These are phyloP conservation scores for Drosophila novamexicana DNA, from an alignment of 1,140 invertebrate genomes.

Conservation along the genomic window DNA sequence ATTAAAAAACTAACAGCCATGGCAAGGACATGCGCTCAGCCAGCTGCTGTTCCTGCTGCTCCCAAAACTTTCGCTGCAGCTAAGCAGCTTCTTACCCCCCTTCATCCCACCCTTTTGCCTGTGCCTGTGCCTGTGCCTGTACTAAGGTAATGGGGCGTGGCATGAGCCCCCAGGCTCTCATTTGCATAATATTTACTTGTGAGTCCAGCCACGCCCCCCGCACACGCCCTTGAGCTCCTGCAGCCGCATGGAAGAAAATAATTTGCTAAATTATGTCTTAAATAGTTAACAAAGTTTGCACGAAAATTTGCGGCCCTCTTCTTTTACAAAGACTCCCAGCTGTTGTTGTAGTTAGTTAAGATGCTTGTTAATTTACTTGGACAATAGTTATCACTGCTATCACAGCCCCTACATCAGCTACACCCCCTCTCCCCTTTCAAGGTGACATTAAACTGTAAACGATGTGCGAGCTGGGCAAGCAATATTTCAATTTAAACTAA, in stretches of 20 bases:
- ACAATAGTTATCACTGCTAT: conserved; percentile 9
- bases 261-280: conserved; percentile 83
- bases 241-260: conserved; percentile 71
- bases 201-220: conserved; percentile 19
- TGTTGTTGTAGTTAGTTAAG: conserved; percentile 31
- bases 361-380: conserved; percentile 52
- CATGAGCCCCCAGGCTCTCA: conserved; percentile 49
- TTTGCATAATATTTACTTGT: conserved; percentile 81
- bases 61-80: conserved; percentile 63
- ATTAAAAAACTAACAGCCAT: conserved; percentile 79
- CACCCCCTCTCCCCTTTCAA: conserved; percentile 13
- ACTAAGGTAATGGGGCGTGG: conserved; percentile 5
- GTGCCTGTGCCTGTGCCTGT: neutral
- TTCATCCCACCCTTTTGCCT: too few species aligned
- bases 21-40: conserved; percentile 64
- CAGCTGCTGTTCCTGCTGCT: conserved; percentile 47
- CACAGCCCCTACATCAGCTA: neutral
- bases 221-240: neutral
- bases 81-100: conserved; percentile 34
- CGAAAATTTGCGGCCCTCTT: conserved; percentile 58
- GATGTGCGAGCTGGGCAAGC: conserved; percentile 34
- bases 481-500: conserved; percentile 21
- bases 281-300: conserved; percentile 81
- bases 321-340: conserved; percentile 40
- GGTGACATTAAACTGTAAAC: conserved; percentile 46